phyloP scores from a whole-genome alignment of 2,888 invertebrate genomes.

The Oxyteleia sp. region DNA sequence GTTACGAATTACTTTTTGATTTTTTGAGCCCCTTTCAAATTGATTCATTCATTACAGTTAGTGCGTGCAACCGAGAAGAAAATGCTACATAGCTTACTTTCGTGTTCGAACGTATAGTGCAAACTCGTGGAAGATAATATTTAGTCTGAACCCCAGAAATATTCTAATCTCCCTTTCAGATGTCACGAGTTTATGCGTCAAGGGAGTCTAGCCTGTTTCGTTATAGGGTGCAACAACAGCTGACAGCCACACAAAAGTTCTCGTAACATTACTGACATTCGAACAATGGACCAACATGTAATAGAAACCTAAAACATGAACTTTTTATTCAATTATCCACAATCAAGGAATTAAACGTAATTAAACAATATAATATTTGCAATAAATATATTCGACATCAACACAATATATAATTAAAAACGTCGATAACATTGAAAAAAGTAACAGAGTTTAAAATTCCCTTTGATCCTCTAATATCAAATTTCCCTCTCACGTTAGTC shows the following conservation, averaged over 20 bases:
- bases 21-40: slow-evolving; percentile 69
- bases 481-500: not conserved
- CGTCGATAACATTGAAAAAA: not conserved
- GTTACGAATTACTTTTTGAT: slow-evolving; percentile 71
- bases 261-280: slow-evolving; percentile 75
- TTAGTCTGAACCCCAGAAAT: slow-evolving; percentile 81
- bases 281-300: slow-evolving; percentile 74
- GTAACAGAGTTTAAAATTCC: not conserved
- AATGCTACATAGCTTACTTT: slow-evolving; percentile 64
- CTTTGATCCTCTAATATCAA: not conserved
- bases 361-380: not conserved
- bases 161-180: slow-evolving; percentile 84
- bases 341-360: slow-evolving; percentile 8
- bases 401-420: not conserved
- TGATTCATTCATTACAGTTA: slow-evolving; percentile 53
- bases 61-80: slow-evolving; percentile 60
- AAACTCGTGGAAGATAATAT: slow-evolving; percentile 81
- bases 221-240: slow-evolving; percentile 79
- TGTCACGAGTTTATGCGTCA: slow-evolving; percentile 77
- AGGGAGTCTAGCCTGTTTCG: slow-evolving; percentile 74
- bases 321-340: slow-evolving; percentile 45
- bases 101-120: slow-evolving; percentile 64
- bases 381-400: not conserved
- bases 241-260: slow-evolving; percentile 84
- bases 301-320: slow-evolving; percentile 55